phyloP scores from a whole-genome alignment of 2,888 invertebrate genomes.

The Glyphotaelius pellucidus region DNA sequence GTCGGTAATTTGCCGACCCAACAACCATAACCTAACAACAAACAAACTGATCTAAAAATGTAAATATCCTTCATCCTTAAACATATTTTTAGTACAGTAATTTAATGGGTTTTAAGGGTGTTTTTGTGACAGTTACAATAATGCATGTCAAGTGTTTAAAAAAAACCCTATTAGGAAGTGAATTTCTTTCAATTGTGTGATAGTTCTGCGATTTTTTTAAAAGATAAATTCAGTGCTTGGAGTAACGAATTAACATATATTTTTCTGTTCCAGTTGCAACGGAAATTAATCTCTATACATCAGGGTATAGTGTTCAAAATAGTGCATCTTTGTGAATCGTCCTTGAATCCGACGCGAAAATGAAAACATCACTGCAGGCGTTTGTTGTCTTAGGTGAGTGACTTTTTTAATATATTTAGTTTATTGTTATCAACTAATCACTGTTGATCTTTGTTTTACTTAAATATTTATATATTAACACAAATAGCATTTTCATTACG shows the following conservation, averaged over 20 bases:
- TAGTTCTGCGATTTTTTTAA: not conserved
- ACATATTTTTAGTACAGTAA: not conserved
- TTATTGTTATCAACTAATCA: not conserved
- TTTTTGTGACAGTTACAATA: not conserved
- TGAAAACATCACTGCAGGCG: slow-evolving; percentile 15
- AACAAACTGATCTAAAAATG: not conserved
- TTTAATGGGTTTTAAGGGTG: not conserved
- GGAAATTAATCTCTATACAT: not conserved
- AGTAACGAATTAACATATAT: not conserved
- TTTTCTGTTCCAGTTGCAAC: slow-evolving; percentile 42
- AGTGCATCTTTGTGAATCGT: slow-evolving; percentile 14
- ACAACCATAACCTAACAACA: slow-evolving; percentile 49
- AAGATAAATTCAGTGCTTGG: not conserved
- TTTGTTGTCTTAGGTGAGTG: slow-evolving; percentile 6
- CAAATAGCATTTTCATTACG: not conserved
- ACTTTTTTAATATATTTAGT: not conserved
- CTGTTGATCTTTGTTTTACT: no score
- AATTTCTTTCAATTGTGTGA: not conserved
- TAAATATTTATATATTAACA: not conserved
- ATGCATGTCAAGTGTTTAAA: not conserved
- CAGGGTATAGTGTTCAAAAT: slow-evolving; percentile 23
- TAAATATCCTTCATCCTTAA: not conserved
- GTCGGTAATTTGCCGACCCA: slow-evolving; percentile 54
- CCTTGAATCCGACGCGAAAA: not conserved
- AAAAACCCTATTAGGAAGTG: not conserved